These are phyloP conservation scores for Leptodirus hochenwartii DNA, from an alignment of 2,888 invertebrate genomes.

Conservation along the genomic window DNA sequence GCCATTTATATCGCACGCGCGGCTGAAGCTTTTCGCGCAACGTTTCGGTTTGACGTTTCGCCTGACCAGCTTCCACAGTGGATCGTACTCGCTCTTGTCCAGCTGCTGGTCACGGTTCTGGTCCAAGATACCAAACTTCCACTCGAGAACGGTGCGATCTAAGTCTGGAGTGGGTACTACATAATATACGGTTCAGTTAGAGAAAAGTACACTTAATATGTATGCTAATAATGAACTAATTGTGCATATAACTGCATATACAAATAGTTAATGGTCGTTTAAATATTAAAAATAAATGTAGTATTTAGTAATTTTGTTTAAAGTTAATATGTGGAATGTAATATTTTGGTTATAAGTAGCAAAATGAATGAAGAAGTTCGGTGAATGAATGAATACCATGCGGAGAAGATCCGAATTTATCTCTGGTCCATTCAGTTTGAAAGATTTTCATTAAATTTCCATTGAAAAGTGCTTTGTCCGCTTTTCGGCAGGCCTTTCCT, in stretches of 20 bases:
- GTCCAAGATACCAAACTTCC: conserved; percentile 83
- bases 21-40: conserved; percentile 77
- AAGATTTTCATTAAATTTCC: conserved; percentile 71
- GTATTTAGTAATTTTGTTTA: no score
- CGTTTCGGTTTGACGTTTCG: conserved; percentile 78
- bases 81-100: conserved; percentile 66
- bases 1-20: conserved; percentile 69
- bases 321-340: no score
- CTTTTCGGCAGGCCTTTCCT: conserved; percentile 45
- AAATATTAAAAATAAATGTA: no score
- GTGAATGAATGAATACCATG: no score
- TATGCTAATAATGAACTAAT: no score
- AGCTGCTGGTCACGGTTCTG: conserved; percentile 57
- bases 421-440: conserved; percentile 53
- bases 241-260: no score
- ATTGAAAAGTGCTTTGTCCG: conserved; percentile 66
- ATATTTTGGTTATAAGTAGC: no score
- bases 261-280: no score
- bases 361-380: no score
- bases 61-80: conserved; percentile 63
- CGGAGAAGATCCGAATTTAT: conserved; percentile 16
- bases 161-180: conserved; percentile 16
- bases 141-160: conserved; percentile 49
- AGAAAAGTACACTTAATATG: no score
- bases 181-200: no score